phyloP scores from a whole-genome alignment of 2,113 vertebrate species.

The Spheniscus mendiculus region DNA sequence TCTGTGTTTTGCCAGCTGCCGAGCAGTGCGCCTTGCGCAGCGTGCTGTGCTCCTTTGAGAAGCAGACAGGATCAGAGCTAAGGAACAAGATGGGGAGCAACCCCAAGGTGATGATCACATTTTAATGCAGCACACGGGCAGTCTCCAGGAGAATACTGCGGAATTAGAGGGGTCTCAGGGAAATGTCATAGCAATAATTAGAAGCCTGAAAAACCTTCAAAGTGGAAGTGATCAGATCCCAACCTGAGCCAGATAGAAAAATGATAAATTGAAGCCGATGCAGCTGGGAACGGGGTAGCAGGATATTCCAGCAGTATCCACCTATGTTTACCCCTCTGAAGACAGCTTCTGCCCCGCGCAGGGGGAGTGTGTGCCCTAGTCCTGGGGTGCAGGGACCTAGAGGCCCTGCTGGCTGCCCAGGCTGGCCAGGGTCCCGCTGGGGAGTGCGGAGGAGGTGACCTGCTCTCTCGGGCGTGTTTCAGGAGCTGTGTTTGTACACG shows the following conservation, averaged over 20 bases:
- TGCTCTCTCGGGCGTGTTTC: background rate
- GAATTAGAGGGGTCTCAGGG: background rate
- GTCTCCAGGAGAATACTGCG: background rate
- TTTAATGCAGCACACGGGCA: background rate
- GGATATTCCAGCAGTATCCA: background rate
- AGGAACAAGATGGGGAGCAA: background rate
- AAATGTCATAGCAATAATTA: background rate
- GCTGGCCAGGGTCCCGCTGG: background rate
- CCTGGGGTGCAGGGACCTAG: background rate
- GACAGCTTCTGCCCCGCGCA: background rate
- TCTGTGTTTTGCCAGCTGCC: background rate
- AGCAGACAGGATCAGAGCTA: background rate
- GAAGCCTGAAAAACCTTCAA: background rate
- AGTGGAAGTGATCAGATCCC: background rate
- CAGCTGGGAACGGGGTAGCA: background rate
- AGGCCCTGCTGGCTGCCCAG: background rate
- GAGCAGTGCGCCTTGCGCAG: background rate
- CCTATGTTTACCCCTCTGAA: background rate
- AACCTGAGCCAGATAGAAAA: background rate
- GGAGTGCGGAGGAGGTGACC: background rate
- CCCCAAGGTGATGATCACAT: background rate
- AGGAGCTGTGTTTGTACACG: constrained; percentile 95
- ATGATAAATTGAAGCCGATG: background rate
- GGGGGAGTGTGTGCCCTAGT: background rate
- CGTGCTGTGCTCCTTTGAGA: background rate